phyloP scores from a whole-genome alignment of 2,113 vertebrate species.

The Anhinga rufa region DNA sequence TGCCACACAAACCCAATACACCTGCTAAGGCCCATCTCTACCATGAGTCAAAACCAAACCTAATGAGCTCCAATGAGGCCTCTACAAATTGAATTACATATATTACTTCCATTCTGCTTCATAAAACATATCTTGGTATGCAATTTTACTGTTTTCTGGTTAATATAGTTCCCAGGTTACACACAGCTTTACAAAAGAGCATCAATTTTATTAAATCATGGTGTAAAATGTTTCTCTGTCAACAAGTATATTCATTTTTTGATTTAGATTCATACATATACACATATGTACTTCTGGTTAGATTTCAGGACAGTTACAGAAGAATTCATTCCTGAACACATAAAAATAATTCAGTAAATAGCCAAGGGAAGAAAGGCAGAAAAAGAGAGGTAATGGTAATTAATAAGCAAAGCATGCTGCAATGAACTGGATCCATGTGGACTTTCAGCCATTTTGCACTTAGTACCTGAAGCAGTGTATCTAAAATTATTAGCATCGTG shows the following conservation, averaged over 20 bases:
- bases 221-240: constrained; percentile 35
- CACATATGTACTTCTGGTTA: background rate
- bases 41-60: background rate
- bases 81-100: constrained; percentile 31
- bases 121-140: constrained; percentile 33
- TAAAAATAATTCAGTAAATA: background rate
- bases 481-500: background rate
- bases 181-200: constrained; percentile 10
- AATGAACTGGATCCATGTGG: background rate
- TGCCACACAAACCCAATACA: too few species aligned
- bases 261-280: constrained; percentile 14
- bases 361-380: background rate
- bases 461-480: background rate
- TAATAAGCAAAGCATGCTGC: background rate
- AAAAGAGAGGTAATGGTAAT: background rate
- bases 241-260: constrained; percentile 23
- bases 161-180: constrained; percentile 41
- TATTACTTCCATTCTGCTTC: constrained; percentile 33
- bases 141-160: constrained; percentile 40
- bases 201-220: constrained; percentile 38
- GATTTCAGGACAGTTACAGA: constrained; percentile 25
- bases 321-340: constrained; percentile 19
- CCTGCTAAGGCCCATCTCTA: background rate
- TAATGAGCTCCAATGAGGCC: constrained; percentile 20
- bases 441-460: background rate